These are phyloP conservation scores for Callimorpha dominula DNA, from an alignment of 2,888 invertebrate species.

Conservation along the genomic window DNA sequence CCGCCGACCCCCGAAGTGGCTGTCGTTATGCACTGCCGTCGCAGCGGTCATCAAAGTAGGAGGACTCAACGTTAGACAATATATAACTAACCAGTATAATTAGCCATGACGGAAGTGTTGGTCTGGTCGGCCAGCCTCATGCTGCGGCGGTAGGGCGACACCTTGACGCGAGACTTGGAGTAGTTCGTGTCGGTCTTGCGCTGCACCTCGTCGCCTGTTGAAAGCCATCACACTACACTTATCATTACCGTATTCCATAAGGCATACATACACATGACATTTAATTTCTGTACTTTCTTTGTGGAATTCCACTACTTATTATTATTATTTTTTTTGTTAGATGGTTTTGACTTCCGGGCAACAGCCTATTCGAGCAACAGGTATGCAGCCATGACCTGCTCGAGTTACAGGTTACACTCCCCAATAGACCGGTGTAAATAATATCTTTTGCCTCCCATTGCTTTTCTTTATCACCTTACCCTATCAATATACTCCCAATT, in stretches of 20 bases:
- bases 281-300: not conserved
- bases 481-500: too few relatives aligned
- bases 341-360: too few relatives aligned
- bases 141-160: slow-evolving; percentile 80
- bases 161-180: slow-evolving; percentile 80
- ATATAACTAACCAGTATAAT: slow-evolving; percentile 72
- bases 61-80: not conserved
- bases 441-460: too few relatives aligned
- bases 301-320: not conserved
- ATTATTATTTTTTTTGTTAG: too few relatives aligned
- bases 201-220: slow-evolving; percentile 54
- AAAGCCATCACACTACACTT: slow-evolving; percentile 62
- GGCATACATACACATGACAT: not conserved
- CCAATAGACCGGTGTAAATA: too few relatives aligned
- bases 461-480: too few relatives aligned
- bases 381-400: too few relatives aligned
- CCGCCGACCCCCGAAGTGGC: too few relatives aligned
- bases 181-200: slow-evolving; percentile 80
- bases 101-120: slow-evolving; percentile 71
- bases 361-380: too few relatives aligned
- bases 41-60: too few relatives aligned
- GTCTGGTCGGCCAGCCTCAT: slow-evolving; percentile 68
- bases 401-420: too few relatives aligned
- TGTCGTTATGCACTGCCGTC: too few relatives aligned
- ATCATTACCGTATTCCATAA: slow-evolving; percentile 49